Percentiles rank a stretch among this genome's conserved stretches.
These are phyloP conservation scores for Luperina testacea DNA, from an alignment of 2,888 invertebrate species.

Conservation along the genomic window DNA sequence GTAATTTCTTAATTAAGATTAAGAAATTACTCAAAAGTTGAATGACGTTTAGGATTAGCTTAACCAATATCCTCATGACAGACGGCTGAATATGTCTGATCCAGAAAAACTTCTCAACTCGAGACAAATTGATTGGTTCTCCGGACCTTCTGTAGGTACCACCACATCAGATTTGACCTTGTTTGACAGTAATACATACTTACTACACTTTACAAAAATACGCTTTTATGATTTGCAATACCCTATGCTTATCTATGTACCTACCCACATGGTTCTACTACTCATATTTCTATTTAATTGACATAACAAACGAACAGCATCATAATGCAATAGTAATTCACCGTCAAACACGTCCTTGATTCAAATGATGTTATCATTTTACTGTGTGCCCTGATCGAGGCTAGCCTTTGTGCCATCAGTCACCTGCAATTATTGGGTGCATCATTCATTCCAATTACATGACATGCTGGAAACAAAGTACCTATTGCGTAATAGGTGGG, in stretches of 20 bases:
- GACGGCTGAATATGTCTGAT: not conserved
- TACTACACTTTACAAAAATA: not conserved
- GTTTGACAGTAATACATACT: not conserved
- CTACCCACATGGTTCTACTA: not conserved
- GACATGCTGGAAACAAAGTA: slow-evolving; percentile 14
- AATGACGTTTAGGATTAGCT: not conserved
- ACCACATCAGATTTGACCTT: not conserved
- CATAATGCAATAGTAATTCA: slow-evolving; percentile 52
- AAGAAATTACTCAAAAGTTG: not conserved
- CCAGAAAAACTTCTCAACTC: not conserved
- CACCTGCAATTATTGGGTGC: slow-evolving; percentile 75
- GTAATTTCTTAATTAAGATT: too few species aligned
- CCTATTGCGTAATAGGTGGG: not conserved
- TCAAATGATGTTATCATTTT: slow-evolving; percentile 71
- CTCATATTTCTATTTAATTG: slow-evolving; percentile 26
- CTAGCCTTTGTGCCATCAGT: slow-evolving; percentile 72
- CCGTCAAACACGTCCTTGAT: slow-evolving; percentile 71
- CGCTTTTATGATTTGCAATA: not conserved
- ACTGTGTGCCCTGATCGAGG: slow-evolving; percentile 76
- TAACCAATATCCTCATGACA: not conserved
- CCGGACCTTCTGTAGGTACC: not conserved
- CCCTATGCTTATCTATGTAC: not conserved
- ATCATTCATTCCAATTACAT: slow-evolving; percentile 55
- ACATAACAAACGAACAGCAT: slow-evolving; percentile 33
- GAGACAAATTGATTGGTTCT: not conserved